phyloP scores from a whole-genome alignment of 53 echinoderm and acorn worm genomes.

The Holothuria leucospilota region DNA sequence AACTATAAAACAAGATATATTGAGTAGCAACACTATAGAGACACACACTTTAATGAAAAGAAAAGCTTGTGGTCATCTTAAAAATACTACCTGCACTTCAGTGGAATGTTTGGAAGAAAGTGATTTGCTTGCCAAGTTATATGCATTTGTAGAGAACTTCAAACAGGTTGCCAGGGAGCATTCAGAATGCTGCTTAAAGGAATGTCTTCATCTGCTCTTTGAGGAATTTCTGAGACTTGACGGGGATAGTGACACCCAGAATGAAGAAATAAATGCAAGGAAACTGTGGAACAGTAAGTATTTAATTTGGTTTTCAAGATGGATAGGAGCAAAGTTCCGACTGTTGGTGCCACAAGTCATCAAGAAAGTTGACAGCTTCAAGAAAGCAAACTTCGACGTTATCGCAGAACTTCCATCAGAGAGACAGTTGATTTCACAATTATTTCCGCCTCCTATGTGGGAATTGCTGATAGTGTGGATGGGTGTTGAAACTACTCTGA shows the following conservation, averaged over 20 bases:
- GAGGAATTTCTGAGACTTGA: conserved; percentile 3
- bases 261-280: background rate
- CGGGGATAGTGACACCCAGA: background rate
- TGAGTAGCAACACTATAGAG: no score
- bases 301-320: background rate
- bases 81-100: no score
- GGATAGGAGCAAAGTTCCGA: conserved; percentile 37
- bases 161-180: no score
- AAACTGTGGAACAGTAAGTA: conserved; percentile 5
- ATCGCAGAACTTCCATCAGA: conserved; percentile 29
- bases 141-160: no score
- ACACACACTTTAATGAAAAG: no score
- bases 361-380: conserved; percentile 34
- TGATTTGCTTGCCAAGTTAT: no score
- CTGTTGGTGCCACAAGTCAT: conserved; percentile 24
- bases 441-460: conserved; percentile 29
- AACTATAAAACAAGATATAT: no score
- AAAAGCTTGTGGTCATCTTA: no score
- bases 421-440: conserved; percentile 1
- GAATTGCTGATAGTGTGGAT: conserved; percentile 23
- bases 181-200: background rate
- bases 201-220: background rate
- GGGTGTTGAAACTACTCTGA: background rate
- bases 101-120: no score
- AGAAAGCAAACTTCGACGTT: conserved; percentile 5